These are phyloP conservation scores for Parthenolecanium corni DNA, from an alignment of 2,888 invertebrate species.

Conservation along the genomic window DNA sequence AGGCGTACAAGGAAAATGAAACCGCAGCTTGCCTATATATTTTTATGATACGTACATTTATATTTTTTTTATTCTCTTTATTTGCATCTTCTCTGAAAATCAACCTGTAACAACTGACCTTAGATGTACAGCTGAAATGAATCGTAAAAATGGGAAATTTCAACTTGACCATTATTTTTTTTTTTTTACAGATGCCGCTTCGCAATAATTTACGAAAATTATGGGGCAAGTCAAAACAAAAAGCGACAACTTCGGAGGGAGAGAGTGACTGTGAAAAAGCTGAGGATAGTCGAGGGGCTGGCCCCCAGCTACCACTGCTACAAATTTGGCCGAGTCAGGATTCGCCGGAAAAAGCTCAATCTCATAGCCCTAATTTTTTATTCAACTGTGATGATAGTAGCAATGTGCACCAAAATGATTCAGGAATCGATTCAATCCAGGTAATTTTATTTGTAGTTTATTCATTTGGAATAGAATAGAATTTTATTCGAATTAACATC, in stretches of 20 bases:
- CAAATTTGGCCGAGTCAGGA: conserved; percentile 61
- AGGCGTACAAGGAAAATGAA: no score
- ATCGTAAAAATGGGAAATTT: no score
- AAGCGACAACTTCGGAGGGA: conserved; percentile 1
- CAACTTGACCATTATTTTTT: no score
- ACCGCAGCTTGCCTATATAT: no score
- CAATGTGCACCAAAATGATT: conserved; percentile 42
- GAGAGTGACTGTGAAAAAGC: conserved; percentile 19
- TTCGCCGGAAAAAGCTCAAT: conserved; percentile 55
- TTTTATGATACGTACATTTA: no score
- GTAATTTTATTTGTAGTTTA: conserved; percentile 39
- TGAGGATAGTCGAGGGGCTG: neutral
- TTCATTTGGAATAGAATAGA: neutral
- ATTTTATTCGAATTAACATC: neutral
- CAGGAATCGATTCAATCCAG: conserved; percentile 61
- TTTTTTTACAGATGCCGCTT: conserved; percentile 23
- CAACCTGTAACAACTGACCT: no score
- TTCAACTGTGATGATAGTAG: conserved; percentile 44
- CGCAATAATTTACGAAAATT: conserved; percentile 27
- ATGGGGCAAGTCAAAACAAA: conserved; percentile 24
- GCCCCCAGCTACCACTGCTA: conserved; percentile 38
- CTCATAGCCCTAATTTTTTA: conserved; percentile 50
- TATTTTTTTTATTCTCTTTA: no score
- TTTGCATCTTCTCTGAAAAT: no score
- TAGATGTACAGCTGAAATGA: no score